These are phyloP conservation scores for Stenodema calcarata DNA, from an alignment of 2,888 invertebrate species.

Conservation along the genomic window DNA sequence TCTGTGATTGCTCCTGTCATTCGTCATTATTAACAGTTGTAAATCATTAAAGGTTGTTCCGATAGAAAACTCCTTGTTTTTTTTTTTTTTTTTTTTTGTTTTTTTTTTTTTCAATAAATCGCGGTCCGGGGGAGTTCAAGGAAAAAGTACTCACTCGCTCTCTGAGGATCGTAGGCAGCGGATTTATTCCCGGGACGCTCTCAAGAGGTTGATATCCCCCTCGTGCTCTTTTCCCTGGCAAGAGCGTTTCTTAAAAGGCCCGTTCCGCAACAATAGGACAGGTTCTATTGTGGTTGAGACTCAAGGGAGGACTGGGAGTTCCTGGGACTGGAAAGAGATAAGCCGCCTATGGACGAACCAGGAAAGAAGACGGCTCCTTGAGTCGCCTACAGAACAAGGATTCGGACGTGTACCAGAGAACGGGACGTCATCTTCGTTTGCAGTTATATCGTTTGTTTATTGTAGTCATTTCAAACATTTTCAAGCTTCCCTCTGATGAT, in stretches of 20 bases:
- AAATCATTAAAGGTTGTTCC: background rate
- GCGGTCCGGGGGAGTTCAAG: background rate
- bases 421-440: too few relatives aligned
- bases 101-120: too few relatives aligned
- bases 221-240: background rate
- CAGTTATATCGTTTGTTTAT: too few relatives aligned
- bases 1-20: background rate
- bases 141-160: background rate
- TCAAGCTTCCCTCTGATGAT: too few relatives aligned
- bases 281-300: constrained; percentile 19
- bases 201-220: constrained; percentile 20
- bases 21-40: background rate
- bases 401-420: too few relatives aligned
- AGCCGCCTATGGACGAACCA: background rate
- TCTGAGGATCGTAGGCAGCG: background rate
- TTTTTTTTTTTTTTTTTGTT: too few relatives aligned
- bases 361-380: background rate
- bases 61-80: background rate
- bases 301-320: background rate
- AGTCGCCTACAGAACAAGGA: background rate
- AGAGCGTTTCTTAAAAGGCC: constrained; percentile 27
- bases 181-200: background rate
- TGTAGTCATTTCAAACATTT: too few relatives aligned
- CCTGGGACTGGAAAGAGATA: background rate
- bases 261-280: constrained; percentile 35